A percentile compares a stretch with the other conserved stretches of the same genome.
phyloP scores from a whole-genome alignment of 2,888 invertebrate species.

The Pinctada fucata region DNA sequence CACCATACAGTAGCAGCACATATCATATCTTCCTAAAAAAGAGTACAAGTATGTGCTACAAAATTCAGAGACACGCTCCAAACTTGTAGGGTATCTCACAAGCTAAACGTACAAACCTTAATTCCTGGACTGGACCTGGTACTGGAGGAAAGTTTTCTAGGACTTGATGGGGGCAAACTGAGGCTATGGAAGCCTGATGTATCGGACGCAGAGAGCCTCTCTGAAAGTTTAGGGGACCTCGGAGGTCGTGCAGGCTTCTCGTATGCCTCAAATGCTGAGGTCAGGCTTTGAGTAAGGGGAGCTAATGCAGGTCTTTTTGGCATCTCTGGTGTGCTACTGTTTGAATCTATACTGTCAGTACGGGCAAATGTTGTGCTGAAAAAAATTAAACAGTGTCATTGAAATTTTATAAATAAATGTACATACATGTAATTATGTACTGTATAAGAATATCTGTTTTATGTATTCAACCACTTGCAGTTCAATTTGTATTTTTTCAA shows the following conservation, averaged over 20 bases:
- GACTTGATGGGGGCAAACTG: constrained; percentile 33
- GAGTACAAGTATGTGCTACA: too few relatives aligned
- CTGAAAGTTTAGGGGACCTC: constrained; percentile 32
- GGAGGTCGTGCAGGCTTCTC: constrained; percentile 55
- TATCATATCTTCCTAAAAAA: too few relatives aligned
- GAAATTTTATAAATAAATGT: not conserved
- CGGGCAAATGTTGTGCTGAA: constrained; percentile 35
- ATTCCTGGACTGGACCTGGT: constrained; percentile 9
- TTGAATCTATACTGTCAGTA: constrained; percentile 44
- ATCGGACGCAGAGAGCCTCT: constrained; percentile 29
- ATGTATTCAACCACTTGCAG: not conserved
- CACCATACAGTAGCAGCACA: too few relatives aligned
- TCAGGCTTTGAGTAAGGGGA: constrained; percentile 56
- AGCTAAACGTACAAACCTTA: not conserved
- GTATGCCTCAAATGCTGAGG: constrained; percentile 61
- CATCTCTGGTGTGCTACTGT: constrained; percentile 46
- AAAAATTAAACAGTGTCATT: not conserved
- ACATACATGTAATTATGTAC: not conserved
- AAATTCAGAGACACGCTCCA: too few relatives aligned
- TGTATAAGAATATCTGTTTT: not conserved
- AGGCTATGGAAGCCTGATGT: constrained; percentile 37
- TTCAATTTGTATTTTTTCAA: too few relatives aligned
- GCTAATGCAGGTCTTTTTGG: constrained; percentile 54
- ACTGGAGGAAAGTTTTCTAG: constrained; percentile 31
- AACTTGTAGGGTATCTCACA: too few relatives aligned